Evolutionary conservation across 1,140 invertebrate species (phyloP).

Genomic region (Drosophila sechellia): DNA sequence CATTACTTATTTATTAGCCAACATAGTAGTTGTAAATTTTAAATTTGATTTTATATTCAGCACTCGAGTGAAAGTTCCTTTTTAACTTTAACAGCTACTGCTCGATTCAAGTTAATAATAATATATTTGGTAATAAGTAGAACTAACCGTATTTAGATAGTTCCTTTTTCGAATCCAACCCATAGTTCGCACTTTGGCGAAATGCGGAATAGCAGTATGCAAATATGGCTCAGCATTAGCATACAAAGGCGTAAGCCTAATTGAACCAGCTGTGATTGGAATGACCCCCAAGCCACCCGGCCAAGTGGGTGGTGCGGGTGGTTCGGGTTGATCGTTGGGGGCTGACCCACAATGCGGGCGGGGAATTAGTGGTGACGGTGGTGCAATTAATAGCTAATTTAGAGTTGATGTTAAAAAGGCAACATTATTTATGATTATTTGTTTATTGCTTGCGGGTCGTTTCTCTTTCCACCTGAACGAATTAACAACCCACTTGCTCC

Average conservation of each 20-base stretch:
- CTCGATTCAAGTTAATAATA: neutral
- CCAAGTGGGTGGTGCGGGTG: neutral
- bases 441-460: conserved; percentile 73
- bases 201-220: conserved; percentile 18
- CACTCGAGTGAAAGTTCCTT: too few species aligned
- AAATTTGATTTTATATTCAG: neutral
- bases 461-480: conserved; percentile 55
- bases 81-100: too few species aligned
- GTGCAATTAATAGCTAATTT: conserved; percentile 78
- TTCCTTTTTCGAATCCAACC: conserved; percentile 8
- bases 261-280: conserved; percentile 60
- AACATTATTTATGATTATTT: conserved; percentile 82
- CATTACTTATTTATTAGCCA: neutral
- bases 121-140: neutral
- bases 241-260: conserved; percentile 70
- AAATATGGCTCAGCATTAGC: conserved; percentile 60
- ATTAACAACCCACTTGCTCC: conserved; percentile 39
- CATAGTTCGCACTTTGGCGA: conserved; percentile 21
- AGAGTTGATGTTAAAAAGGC: conserved; percentile 69
- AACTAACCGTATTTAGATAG: too few species aligned
- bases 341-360: conserved; percentile 28
- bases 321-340: too few species aligned
- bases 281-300: neutral
- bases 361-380: conserved; percentile 17
- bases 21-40: neutral